A percentile compares a stretch with the other conserved stretches of the same genome.
Conservation (phyloP, 53 echinoderm and acorn worm species). For the Astropecten irregularis region DNA sequence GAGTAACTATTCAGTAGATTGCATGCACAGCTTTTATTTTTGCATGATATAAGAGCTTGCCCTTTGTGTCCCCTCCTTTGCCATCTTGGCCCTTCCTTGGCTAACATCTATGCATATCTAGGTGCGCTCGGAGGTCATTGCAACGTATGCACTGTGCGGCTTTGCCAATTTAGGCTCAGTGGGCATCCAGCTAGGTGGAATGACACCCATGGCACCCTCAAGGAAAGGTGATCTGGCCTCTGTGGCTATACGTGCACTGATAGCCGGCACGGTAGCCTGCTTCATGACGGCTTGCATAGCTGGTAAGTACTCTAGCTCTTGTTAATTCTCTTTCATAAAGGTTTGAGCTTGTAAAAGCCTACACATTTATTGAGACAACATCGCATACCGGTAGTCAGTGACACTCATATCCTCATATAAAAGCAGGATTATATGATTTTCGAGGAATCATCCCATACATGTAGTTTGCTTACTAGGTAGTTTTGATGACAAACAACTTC, state of each 20-base stretch:
- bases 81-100: not conserved
- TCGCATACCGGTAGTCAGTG: too few relatives aligned
- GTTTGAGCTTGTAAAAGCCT: too few relatives aligned
- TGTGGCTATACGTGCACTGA: constrained; percentile 75
- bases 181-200: constrained; percentile 85
- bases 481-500: too few relatives aligned
- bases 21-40: too few relatives aligned
- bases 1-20: too few relatives aligned
- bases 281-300: constrained; percentile 98
- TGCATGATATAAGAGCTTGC: too few relatives aligned
- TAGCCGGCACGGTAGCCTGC: constrained; percentile 85
- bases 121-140: constrained; percentile 85
- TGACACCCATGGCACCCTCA: constrained; percentile 82
- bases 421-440: too few relatives aligned
- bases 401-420: too few relatives aligned
- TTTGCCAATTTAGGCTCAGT: constrained; percentile 89
- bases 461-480: too few relatives aligned
- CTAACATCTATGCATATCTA: not conserved
- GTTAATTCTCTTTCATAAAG: too few relatives aligned
- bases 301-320: constrained; percentile 59
- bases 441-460: too few relatives aligned
- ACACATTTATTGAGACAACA: too few relatives aligned
- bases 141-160: constrained; percentile 92
- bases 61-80: not conserved
- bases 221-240: constrained; percentile 74